Evolutionary conservation across 2,888 invertebrate genomes (phyloP).

Genomic region (Tetragnatha montana): DNA sequence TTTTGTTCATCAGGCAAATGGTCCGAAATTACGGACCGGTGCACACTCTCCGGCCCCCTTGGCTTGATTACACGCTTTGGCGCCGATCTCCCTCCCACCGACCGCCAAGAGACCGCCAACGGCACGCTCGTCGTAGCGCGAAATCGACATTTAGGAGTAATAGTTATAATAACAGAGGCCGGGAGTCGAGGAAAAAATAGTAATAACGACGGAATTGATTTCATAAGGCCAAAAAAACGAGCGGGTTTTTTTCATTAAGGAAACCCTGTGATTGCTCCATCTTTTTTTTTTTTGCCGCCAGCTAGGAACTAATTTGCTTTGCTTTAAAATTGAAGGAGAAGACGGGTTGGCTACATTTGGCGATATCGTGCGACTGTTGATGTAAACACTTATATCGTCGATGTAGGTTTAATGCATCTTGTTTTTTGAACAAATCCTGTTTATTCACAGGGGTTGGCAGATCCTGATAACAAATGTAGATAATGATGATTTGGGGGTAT

Average conservation of each 20-base stretch:
- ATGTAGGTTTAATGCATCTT: too few relatives aligned
- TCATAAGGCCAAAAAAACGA: neutral
- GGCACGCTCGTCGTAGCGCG: conserved; percentile 9
- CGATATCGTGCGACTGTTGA: neutral
- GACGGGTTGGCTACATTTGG: conserved; percentile 28
- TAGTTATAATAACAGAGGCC: conserved; percentile 27
- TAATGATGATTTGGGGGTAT: too few relatives aligned
- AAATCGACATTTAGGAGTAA: conserved; percentile 2
- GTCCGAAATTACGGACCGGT: conserved; percentile 65
- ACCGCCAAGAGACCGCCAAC: conserved; percentile 38
- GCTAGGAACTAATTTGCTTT: conserved; percentile 2
- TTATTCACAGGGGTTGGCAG: too few relatives aligned
- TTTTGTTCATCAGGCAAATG: conserved; percentile 52
- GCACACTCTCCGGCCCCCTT: conserved; percentile 4
- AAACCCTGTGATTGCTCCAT: neutral
- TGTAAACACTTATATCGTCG: neutral
- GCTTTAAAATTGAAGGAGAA: neutral
- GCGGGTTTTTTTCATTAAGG: neutral
- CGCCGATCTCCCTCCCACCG: conserved; percentile 36
- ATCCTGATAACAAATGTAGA: too few relatives aligned
- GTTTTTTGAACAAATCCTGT: too few relatives aligned
- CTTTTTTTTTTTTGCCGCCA: neutral
- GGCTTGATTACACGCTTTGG: conserved; percentile 36
- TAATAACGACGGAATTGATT: neutral
- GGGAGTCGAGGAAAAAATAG: neutral